Conservation (phyloP, 2,888 invertebrate genomes). For the Chymomyza procnemis region DNA sequence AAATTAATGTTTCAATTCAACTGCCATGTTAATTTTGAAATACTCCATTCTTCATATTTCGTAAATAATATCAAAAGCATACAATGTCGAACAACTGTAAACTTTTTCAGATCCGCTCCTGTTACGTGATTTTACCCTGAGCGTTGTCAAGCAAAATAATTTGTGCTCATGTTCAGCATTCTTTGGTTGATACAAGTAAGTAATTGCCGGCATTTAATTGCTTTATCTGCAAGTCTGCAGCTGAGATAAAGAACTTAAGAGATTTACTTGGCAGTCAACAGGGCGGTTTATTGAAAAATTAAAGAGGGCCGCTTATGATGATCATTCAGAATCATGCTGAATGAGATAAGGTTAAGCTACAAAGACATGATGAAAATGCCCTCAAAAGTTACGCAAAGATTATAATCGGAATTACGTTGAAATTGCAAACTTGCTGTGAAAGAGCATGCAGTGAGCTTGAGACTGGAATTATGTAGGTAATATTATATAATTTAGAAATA, state of each 20-base stretch:
- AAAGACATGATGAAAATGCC: background rate
- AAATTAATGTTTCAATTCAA: too few relatives aligned
- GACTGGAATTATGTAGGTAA: too few relatives aligned
- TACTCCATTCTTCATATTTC: too few relatives aligned
- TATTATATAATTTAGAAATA: too few relatives aligned
- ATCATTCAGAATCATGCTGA: background rate
- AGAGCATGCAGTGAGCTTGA: too few relatives aligned
- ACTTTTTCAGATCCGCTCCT: too few relatives aligned
- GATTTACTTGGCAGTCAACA: background rate
- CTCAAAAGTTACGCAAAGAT: background rate
- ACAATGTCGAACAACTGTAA: too few relatives aligned
- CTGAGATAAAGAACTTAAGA: slow-evolving; percentile 15
- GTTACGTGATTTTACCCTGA: too few relatives aligned
- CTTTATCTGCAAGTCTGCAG: slow-evolving; percentile 29
- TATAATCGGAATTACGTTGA: background rate
- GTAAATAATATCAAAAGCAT: too few relatives aligned
- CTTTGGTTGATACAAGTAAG: background rate
- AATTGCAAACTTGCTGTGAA: background rate
- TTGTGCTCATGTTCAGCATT: too few relatives aligned
- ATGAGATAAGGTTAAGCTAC: background rate
- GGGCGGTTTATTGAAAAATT: slow-evolving; percentile 1
- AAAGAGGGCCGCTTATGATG: background rate
- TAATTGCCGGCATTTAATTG: slow-evolving; percentile 13
- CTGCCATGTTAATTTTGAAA: too few relatives aligned
- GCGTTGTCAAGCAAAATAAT: too few relatives aligned